These are phyloP conservation scores for Trissonchulus sp. DNA, from an alignment of 2,888 invertebrate genomes.

Conservation along the genomic window DNA sequence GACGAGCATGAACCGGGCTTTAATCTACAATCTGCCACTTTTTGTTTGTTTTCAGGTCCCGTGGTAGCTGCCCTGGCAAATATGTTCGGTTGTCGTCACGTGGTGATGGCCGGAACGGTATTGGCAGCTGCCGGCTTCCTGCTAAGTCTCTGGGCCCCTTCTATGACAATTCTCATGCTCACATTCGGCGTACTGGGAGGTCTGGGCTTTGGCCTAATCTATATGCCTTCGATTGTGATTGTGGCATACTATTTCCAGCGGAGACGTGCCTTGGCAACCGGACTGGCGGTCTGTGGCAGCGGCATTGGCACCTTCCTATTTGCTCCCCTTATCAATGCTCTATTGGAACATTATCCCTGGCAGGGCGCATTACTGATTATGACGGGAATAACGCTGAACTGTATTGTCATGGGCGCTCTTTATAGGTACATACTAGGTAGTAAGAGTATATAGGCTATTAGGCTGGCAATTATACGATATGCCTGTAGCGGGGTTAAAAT, in stretches of 20 bases:
- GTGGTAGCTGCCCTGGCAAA: conserved; percentile 90
- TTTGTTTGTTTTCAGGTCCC: conserved; percentile 68
- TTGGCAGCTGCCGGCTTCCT: conserved; percentile 69
- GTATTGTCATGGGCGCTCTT: conserved; percentile 77
- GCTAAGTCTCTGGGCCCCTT: conserved; percentile 69
- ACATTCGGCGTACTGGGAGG: conserved; percentile 80
- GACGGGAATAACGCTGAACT: conserved; percentile 74
- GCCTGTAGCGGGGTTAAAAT: too few species aligned
- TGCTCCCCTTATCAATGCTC: conserved; percentile 59
- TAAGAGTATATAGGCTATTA: too few species aligned
- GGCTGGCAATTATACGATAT: too few species aligned
- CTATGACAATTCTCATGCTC: conserved; percentile 62
- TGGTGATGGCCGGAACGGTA: conserved; percentile 77
- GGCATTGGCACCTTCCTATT: conserved; percentile 93
- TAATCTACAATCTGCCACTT: too few species aligned
- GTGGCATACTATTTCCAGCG: conserved; percentile 95
- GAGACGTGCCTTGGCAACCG: conserved; percentile 85
- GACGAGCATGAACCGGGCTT: too few species aligned
- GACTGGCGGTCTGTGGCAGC: conserved; percentile 89
- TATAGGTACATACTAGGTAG: too few species aligned
- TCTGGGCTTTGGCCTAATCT: conserved; percentile 89
- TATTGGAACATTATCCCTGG: conserved; percentile 72
- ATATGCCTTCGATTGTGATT: conserved; percentile 92
- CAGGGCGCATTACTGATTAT: conserved; percentile 76
- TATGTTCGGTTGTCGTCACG: conserved; percentile 81